These are phyloP conservation scores for Drosophila cracens DNA, from an alignment of 2,888 invertebrate species.

Conservation along the genomic window DNA sequence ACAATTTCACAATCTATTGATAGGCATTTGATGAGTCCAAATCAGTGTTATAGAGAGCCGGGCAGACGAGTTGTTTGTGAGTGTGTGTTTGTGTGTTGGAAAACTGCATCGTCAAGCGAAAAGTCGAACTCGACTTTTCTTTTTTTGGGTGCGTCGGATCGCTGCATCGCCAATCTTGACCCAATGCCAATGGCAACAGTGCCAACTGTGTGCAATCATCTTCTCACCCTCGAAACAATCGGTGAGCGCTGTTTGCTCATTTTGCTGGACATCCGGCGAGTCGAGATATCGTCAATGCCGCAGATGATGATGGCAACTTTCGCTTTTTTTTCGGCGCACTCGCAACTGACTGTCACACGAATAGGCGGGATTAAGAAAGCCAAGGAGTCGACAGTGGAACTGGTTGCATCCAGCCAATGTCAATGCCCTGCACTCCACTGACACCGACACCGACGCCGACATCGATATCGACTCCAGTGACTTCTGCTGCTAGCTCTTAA, in stretches of 20 bases:
- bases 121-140: slow-evolving; percentile 41
- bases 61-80: slow-evolving; percentile 29
- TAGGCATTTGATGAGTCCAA: slow-evolving; percentile 52
- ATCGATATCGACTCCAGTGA: slow-evolving; percentile 23
- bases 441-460: slow-evolving; percentile 22
- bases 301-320: slow-evolving; percentile 51
- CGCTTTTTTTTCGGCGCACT: slow-evolving; percentile 58
- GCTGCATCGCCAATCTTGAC: slow-evolving; percentile 32
- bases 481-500: slow-evolving; percentile 51
- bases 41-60: slow-evolving; percentile 39
- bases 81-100: slow-evolving; percentile 6
- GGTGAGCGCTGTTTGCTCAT: neutral
- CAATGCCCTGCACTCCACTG: slow-evolving; percentile 49
- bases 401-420: slow-evolving; percentile 43
- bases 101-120: slow-evolving; percentile 31
- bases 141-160: slow-evolving; percentile 36
- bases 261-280: slow-evolving; percentile 56
- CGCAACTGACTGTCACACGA: slow-evolving; percentile 45
- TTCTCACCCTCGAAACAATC: slow-evolving; percentile 9
- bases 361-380: slow-evolving; percentile 63
- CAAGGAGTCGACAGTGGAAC: slow-evolving; percentile 37
- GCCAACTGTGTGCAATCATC: neutral
- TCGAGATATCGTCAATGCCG: slow-evolving; percentile 27
- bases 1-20: slow-evolving; percentile 52
- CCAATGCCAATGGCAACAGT: slow-evolving; percentile 29